These are phyloP conservation scores for Nymphicus hollandicus DNA, from an alignment of 2,113 vertebrate species.

Conservation along the genomic window DNA sequence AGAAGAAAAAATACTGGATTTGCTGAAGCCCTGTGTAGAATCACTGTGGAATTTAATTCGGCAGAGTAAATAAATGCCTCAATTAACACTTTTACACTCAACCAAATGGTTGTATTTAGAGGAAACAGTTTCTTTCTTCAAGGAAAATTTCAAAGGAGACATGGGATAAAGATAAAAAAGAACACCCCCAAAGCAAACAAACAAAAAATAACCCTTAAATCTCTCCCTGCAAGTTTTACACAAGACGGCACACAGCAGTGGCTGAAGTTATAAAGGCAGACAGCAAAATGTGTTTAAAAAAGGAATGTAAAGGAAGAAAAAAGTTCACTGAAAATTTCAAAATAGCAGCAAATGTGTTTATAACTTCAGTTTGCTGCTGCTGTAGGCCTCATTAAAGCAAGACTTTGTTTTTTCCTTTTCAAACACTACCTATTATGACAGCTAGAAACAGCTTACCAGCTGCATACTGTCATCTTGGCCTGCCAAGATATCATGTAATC, in stretches of 20 bases:
- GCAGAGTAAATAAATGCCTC: slow-evolving; percentile 52
- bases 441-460: slow-evolving; percentile 61
- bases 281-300: background rate
- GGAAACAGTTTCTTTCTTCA: slow-evolving; percentile 55
- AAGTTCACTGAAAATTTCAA: slow-evolving; percentile 35
- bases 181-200: slow-evolving; percentile 42
- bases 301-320: background rate
- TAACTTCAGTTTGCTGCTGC: slow-evolving; percentile 32
- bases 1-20: slow-evolving; percentile 51
- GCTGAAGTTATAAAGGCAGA: background rate
- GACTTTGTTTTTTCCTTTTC: slow-evolving; percentile 55
- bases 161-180: slow-evolving; percentile 14
- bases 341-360: slow-evolving; percentile 32
- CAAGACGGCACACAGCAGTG: background rate
- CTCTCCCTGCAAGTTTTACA: background rate
- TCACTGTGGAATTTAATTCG: slow-evolving; percentile 38
- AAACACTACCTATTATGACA: slow-evolving; percentile 65
- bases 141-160: slow-evolving; percentile 46
- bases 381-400: slow-evolving; percentile 50
- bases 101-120: slow-evolving; percentile 13
- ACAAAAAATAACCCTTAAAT: slow-evolving; percentile 32
- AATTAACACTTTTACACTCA: slow-evolving; percentile 41
- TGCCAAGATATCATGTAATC: slow-evolving; percentile 61
- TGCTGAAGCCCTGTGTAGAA: slow-evolving; percentile 41
- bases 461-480: slow-evolving; percentile 56